These are phyloP conservation scores for Hipposideros armiger DNA, from an alignment of 2,113 vertebrate genomes.

Conservation along the genomic window DNA sequence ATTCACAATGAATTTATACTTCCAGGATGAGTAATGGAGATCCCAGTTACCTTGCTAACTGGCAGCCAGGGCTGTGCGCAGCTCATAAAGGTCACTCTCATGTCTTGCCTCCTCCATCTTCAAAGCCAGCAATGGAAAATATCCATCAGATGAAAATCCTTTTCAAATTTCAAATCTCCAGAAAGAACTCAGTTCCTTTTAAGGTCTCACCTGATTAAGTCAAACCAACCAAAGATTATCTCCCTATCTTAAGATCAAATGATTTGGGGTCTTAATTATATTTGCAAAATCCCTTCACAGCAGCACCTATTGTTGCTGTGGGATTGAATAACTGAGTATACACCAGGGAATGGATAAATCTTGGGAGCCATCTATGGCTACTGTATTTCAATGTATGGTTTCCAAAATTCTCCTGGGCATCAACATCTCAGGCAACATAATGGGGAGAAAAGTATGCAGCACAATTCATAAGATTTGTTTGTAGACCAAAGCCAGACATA, in stretches of 20 bases:
- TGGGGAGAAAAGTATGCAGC: neutral
- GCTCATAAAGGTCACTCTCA: neutral
- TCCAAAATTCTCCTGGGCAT: neutral
- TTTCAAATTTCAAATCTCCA: slow-evolving; percentile 1
- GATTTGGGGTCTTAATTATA: neutral
- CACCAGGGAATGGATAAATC: neutral
- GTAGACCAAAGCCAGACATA: neutral
- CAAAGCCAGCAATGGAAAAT: neutral
- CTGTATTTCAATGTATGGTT: neutral
- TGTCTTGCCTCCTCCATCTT: neutral
- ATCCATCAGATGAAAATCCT: neutral
- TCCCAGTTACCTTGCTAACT: neutral
- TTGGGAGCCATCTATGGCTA: neutral
- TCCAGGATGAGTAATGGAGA: neutral
- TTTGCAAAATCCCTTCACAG: neutral
- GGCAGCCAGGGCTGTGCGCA: neutral
- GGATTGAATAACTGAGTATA: neutral
- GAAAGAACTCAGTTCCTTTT: neutral
- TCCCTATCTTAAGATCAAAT: neutral
- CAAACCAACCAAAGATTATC: neutral
- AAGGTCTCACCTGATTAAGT: neutral
- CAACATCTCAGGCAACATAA: neutral
- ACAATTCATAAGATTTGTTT: neutral
- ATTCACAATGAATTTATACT: neutral
- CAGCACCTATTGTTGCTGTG: neutral